Evolutionary conservation across 1,140 invertebrate species (phyloP), one percentile per base, ranked within the genome.

Genomic region (Tenebrio molitor): DNA sequence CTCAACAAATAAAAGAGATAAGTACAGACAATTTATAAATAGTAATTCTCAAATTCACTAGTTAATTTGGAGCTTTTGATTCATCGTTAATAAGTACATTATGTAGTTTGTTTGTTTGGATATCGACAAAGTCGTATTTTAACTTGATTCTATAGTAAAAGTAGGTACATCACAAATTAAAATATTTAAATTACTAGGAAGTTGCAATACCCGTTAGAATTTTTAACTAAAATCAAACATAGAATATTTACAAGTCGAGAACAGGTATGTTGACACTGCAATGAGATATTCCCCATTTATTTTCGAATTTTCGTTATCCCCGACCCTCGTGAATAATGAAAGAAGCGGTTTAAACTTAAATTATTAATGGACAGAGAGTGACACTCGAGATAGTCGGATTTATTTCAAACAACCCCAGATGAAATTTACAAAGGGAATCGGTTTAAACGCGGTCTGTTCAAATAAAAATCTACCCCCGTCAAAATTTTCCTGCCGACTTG

Each of bases 151-250:
- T n/a, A n/a, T n/a, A n/a, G n/a, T n/a, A n/a, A n/a, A n/a, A n/a
- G n/a, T n/a, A n/a, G n/a, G n/a, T n/a, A n/a, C n/a, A n/a, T 58
- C 14, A 58, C 10, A 29, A 58, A 58, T 65, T 65, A 65, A 65
- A 15, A 33, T 39, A 65, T 65, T 39, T 42, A 65, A 65, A 65
- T 65, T 17, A 39, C 33, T 16, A 15, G 15, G 1, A 23, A 65
- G 33, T 39, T 39, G 25, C 2, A 36, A 15, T 15, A 2, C 10
- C 3, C 17, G 29, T 65, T 2, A 15, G 4, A 6, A 39, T 65
- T 65, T 65, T 65, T 39, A 65, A 41, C 39, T 65, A 65, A 65
- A 65, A 65, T 65, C 33, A 39, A 65, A 15, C 5, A n/a, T 19
- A 17, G 7, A 65, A 65, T 39, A 58, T 58, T 58, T 58, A 58